phyloP scores from a whole-genome alignment of 2,113 vertebrate genomes.

The Otocyon megalotis region DNA sequence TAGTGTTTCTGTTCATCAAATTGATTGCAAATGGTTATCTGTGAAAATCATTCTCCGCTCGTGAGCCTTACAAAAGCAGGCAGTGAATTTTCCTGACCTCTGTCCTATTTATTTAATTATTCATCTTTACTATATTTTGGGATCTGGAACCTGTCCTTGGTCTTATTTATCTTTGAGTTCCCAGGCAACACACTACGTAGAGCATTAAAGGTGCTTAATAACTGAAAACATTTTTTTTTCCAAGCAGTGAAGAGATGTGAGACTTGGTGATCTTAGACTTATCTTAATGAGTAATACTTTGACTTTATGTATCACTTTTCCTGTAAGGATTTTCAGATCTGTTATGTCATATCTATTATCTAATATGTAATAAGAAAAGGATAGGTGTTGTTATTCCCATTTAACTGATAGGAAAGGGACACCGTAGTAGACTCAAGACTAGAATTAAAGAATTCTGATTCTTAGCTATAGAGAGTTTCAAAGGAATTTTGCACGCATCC shows the following conservation, averaged over 20 bases:
- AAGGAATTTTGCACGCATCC: not conserved
- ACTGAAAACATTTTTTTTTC: not conserved
- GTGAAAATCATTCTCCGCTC: constrained; percentile 32
- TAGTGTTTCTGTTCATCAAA: constrained; percentile 5
- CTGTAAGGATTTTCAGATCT: constrained; percentile 14
- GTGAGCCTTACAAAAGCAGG: constrained; percentile 21
- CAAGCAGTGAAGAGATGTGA: not conserved
- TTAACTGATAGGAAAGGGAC: not conserved
- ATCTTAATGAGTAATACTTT: not conserved
- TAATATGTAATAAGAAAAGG: not conserved
- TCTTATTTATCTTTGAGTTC: constrained; percentile 33
- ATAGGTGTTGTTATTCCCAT: not conserved
- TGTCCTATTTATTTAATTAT: constrained; percentile 41
- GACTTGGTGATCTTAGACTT: not conserved
- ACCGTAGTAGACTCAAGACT: not conserved
- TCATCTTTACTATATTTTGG: not conserved
- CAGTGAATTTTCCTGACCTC: not conserved
- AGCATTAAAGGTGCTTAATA: not conserved
- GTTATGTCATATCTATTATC: not conserved
- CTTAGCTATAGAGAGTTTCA: not conserved
- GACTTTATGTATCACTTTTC: not conserved
- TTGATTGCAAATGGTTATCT: constrained; percentile 23
- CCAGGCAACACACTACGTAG: not conserved
- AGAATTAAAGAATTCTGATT: not conserved
- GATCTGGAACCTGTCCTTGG: not conserved